phyloP scores from a whole-genome alignment of 2,113 vertebrate species.

The Zosterops pallidus region DNA sequence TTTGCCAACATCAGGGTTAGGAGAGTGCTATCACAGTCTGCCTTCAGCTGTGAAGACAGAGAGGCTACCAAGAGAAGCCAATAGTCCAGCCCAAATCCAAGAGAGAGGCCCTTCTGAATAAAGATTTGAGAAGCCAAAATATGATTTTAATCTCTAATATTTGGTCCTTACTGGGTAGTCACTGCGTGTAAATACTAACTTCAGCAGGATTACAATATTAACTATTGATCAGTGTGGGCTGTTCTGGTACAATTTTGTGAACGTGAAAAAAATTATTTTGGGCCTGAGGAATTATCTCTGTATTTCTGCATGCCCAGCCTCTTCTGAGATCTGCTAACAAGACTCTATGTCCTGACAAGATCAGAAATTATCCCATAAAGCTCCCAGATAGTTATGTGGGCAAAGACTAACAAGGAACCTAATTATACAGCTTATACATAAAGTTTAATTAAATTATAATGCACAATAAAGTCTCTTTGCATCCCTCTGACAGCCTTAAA shows the following conservation, averaged over 20 bases:
- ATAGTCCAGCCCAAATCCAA: neutral
- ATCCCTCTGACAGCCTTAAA: neutral
- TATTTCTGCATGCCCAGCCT: neutral
- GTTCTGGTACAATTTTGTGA: neutral
- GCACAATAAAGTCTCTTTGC: neutral
- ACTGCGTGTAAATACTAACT: neutral
- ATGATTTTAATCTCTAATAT: neutral
- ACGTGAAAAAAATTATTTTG: neutral
- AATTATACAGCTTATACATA: neutral
- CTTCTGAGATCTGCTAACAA: neutral
- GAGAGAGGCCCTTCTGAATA: neutral
- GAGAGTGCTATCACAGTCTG: neutral
- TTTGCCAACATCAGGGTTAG: neutral
- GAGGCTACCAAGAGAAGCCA: neutral
- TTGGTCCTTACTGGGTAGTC: neutral
- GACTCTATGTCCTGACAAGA: neutral
- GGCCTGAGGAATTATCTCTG: neutral
- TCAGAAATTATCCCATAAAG: neutral
- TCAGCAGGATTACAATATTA: neutral
- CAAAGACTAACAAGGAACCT: neutral
- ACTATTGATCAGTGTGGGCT: neutral
- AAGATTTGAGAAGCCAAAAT: neutral
- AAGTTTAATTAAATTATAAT: constrained; percentile 3
- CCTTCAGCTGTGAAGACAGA: neutral
- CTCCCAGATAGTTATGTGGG: neutral